Base-by-base conservation (phyloP, 1,140 invertebrate species). In the Philaenus spumarius region DNA sequence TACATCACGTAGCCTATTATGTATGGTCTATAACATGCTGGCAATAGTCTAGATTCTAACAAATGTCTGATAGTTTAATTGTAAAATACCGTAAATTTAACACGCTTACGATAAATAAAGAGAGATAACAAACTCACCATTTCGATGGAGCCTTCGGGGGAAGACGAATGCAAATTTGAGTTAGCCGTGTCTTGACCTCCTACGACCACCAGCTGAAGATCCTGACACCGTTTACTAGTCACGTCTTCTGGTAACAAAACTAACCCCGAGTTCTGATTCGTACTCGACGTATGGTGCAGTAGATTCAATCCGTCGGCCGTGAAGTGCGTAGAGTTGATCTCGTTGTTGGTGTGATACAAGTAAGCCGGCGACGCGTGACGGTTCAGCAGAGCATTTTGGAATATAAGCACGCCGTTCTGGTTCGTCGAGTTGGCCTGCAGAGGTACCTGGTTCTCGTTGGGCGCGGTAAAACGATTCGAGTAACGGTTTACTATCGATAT, bases 301-400 rank as follows among this genome's bases (percentile, higher is more conserved):
- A 30, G 26, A 30, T 30, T 30, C 26, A 30, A 30, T 4, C 26
- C 26, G 26, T 30, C 26, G 3, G 26, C 26, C 3, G 26, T 4
- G 26, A 30, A 30, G 9, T 30, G 26, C 3, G 26, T 30, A 9
- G 26, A 30, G 26, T 30, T 30, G 3, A 30, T 30, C 47, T 50
- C 47, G 47, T 50, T 24, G 23, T 34, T 26, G 15, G 15, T 23
- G 47, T 15, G 47, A 19, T 50, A 50, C 24, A 50, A 15, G 22
- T 50, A 50, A 2, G 22, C 47, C 3, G 26, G 26, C 26, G 26
- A 30, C 1, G 50, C 30, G 5, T 30, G 23, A 7, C 34, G 11
- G 30, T 39, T 53, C 50, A 53, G 50, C 47, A 50, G 47, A 23
- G 22, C 47, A 50, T 50, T 50, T 19, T 50, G 47, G 47, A 50